Conservation (phyloP, 2,797 vertebrate species). For the Pristis pectinata region DNA sequence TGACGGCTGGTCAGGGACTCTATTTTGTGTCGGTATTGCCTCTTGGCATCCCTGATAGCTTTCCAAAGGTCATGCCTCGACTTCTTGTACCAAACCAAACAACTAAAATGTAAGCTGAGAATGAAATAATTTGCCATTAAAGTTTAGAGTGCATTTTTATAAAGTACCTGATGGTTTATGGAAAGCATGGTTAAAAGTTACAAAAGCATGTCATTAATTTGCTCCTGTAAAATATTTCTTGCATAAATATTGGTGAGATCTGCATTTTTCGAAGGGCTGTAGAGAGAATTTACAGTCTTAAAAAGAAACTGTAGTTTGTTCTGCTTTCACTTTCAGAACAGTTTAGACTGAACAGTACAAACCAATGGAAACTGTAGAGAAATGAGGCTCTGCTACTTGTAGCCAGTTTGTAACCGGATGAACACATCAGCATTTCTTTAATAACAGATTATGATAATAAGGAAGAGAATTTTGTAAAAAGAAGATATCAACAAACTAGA, state of each 20-base stretch:
- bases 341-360: neutral
- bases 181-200: neutral
- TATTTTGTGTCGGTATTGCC: no score
- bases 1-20: no score
- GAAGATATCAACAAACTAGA: neutral
- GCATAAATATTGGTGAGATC: neutral
- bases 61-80: no score
- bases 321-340: neutral
- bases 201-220: neutral
- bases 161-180: neutral
- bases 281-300: no score
- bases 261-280: neutral
- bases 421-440: neutral
- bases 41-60: no score
- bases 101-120: neutral
- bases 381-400: neutral
- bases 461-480: neutral
- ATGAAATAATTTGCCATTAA: neutral
- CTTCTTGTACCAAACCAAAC: neutral
- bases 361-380: neutral
- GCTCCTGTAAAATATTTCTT: neutral
- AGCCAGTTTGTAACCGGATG: neutral
- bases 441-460: neutral
- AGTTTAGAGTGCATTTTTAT: neutral
- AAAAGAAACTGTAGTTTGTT: neutral